Base-by-base conservation (phyloP, 2,888 invertebrate species). In the Galerucella calmariensis region DNA sequence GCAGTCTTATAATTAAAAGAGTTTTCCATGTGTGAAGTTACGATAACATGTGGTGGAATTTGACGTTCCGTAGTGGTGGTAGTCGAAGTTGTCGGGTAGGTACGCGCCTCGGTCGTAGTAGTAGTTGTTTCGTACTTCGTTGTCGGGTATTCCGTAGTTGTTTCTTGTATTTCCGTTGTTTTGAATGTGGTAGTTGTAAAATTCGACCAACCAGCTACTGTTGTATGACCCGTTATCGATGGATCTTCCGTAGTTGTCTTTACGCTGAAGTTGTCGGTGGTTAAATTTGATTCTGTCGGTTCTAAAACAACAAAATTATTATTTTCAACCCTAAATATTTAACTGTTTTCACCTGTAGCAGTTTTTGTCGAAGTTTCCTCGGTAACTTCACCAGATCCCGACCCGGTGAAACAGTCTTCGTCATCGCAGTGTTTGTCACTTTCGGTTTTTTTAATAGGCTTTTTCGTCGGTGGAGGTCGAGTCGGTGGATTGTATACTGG, bases 401-500 rank as follows among this genome's bases (percentile, higher is more conserved):
- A 95, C 0, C 95, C 96, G 74, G 92, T 90, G 82, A 95, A 95
- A 84, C 97, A 96, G 84, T 97, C 96, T 85, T 97, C 97, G 84
- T 96, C 96, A 81, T 96, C 95, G 75, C 87, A 87, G 9, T 83
- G 85, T 67, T 85, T 86, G 12, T 41, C 77, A n/a, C 62, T 69
- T 14, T 77, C 75, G 0, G 67, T 69, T 82, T 82, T 81, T 14
- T 46, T 20, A 56, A 83, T 83, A n/a, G 86, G 79, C 77, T 85
- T 86, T 51, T 88, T 91, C 1, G 93, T 92, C 27, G 90, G 86
- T 11, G 93, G 93, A 14, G 94, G 94, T 81, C 91, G 90, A 48
- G 93, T 93, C 2, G 95, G 94, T 1, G 95, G 95, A 14, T 96
- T 94, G 86, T 96, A 96, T 1, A 97, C 96, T 0, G 97, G 97